Evolutionary conservation across 2,797 vertebrate genomes (phyloP), one percentile per base, ranked within the genome.

Genomic region (Myiothlypis coronata): DNA sequence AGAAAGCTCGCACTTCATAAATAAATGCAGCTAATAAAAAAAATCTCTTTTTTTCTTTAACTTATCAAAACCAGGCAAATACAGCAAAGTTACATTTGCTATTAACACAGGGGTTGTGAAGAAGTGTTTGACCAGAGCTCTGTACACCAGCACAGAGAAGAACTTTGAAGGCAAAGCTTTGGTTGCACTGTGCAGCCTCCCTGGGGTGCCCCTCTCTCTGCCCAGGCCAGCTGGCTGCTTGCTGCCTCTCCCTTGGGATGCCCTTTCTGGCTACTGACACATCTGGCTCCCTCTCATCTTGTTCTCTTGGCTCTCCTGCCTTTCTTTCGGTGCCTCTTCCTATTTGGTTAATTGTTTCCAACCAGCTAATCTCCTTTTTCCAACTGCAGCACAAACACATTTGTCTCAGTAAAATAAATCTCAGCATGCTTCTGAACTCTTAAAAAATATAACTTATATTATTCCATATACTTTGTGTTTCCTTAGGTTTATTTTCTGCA

Each of bases 1-100:
- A 77, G 56, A 89, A 87, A 87, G n/a, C 28, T 91, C 65, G 39
- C 87, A 89, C 60, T 44, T 92, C 83, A 77, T 95, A 93, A 96
- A 96, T 92, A 93, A 93, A 87, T 47, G 23, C 46, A 69, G 32
- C 30, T 53, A 93, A 92, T 75, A 90, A 91, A 77, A 78, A 57
- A 76, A 80, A 6, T 0, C 1, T 44, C 15, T 23, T 4, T 35
- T 64, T 24, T 64, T 20, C 71, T 79, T 53, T 4, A 60, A 44
- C 20, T 86, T 72, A 41, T 12, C 34, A 64, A 77, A 91, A 61
- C 0, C 21, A 67, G 20, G 28, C 15, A 76, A 83, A 69, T 50
- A 41, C 1, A 14, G 53, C 69, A 90, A 90, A 79, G 21, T 50
- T 77, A 39, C 19, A 32, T 85, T 82, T 89, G 34, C 26, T 64